phyloP scores from a whole-genome alignment of 2,113 vertebrate species.

The Coptodon bakossiorum region DNA sequence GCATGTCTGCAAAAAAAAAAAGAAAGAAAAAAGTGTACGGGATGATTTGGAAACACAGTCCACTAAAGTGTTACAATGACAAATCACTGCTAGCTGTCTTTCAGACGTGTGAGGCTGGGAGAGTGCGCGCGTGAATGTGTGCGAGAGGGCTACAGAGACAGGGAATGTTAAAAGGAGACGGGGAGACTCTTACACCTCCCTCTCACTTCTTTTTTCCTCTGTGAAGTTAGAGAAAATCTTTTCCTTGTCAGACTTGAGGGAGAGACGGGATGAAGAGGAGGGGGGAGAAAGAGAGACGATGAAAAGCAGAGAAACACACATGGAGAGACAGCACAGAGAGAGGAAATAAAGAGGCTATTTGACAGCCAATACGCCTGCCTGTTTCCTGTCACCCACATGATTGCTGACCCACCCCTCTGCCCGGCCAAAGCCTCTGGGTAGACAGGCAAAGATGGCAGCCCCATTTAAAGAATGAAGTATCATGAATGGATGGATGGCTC shows the following conservation, averaged over 20 bases:
- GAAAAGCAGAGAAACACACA: constrained; percentile 25
- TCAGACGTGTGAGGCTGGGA: constrained; percentile 12
- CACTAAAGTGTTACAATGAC: constrained; percentile 44
- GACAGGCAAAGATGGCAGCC: constrained; percentile 34
- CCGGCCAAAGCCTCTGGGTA: constrained; percentile 25
- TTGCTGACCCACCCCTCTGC: constrained; percentile 36
- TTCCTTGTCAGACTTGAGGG: constrained; percentile 45
- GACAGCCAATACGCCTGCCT: constrained; percentile 48
- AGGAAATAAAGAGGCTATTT: constrained; percentile 29
- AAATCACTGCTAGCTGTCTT: constrained; percentile 31
- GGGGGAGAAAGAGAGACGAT: neutral
- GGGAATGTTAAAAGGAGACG: neutral
- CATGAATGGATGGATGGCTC: constrained; percentile 7
- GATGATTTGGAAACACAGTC: constrained; percentile 43
- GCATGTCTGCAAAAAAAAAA: constrained; percentile 16
- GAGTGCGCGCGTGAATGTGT: neutral
- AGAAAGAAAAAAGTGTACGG: constrained; percentile 14
- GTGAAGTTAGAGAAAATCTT: constrained; percentile 31
- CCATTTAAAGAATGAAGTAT: constrained; percentile 43
- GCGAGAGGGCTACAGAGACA: neutral
- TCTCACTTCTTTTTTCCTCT: constrained; percentile 13
- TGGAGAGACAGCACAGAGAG: neutral
- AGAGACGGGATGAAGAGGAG: neutral
- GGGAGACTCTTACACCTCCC: neutral
- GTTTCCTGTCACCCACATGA: constrained; percentile 55